Evolutionary conservation across 1,140 invertebrate species (phyloP).

Genomic region (Drosophila repletoides): DNA sequence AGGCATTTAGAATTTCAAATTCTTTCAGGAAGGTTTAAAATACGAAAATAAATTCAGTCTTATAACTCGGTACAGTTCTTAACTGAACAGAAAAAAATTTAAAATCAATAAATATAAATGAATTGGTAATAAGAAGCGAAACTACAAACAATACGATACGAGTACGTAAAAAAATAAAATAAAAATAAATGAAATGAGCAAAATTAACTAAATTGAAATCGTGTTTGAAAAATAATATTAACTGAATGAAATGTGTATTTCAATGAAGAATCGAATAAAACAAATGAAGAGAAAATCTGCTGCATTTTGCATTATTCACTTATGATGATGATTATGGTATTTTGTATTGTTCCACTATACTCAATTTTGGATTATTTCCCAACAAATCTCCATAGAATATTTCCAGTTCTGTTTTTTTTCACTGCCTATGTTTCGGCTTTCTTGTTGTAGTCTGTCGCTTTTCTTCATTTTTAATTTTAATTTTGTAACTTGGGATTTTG

Average conservation of each 20-base stretch:
- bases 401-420: neutral
- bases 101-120: neutral
- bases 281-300: slow-evolving; percentile 49
- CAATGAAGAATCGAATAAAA: slow-evolving; percentile 75
- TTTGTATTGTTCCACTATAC: neutral
- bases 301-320: neutral
- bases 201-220: slow-evolving; percentile 55
- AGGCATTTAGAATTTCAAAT: slow-evolving; percentile 34
- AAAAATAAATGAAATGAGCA: slow-evolving; percentile 3
- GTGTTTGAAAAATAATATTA: slow-evolving; percentile 73
- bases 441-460: neutral
- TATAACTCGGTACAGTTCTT: slow-evolving; percentile 18
- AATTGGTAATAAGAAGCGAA: slow-evolving; percentile 10
- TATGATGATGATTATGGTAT: neutral
- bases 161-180: slow-evolving; percentile 5
- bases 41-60: slow-evolving; percentile 16
- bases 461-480: neutral
- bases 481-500: neutral
- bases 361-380: slow-evolving; percentile 8
- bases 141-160: slow-evolving; percentile 6
- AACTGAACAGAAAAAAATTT: slow-evolving; percentile 18
- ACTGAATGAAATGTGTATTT: slow-evolving; percentile 63
- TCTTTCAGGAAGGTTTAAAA: slow-evolving; percentile 16
- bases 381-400: neutral
- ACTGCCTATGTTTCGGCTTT: neutral